These are phyloP conservation scores for Pyrgus malvae DNA, from an alignment of 2,888 invertebrate genomes.

Conservation along the genomic window DNA sequence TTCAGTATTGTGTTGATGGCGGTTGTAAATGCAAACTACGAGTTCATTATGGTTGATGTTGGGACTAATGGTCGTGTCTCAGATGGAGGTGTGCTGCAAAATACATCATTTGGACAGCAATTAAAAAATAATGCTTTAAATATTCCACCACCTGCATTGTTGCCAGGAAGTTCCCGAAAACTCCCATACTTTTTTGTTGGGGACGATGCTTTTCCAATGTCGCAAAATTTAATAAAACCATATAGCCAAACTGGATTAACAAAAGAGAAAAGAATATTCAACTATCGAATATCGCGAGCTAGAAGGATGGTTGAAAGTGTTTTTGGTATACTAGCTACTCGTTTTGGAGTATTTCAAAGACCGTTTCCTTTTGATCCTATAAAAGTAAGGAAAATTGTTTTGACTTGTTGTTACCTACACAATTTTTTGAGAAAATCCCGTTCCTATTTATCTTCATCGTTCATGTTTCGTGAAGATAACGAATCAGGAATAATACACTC, in stretches of 20 bases:
- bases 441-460: not conserved
- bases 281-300: too few species aligned
- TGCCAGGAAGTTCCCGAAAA: not conserved
- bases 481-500: not conserved
- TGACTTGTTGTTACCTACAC: constrained; percentile 31
- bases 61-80: constrained; percentile 25
- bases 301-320: too few species aligned
- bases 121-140: not conserved
- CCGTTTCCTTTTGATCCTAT: constrained; percentile 26
- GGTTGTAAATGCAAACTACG: constrained; percentile 22
- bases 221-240: constrained; percentile 27
- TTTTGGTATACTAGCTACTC: constrained; percentile 8
- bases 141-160: constrained; percentile 8
- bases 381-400: constrained; percentile 32
- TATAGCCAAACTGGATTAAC: constrained; percentile 6
- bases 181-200: constrained; percentile 10
- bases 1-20: constrained; percentile 30
- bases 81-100: constrained; percentile 28
- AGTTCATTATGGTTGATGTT: constrained; percentile 29
- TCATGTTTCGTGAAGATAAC: not conserved
- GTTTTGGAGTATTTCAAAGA: constrained; percentile 3
- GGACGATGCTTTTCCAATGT: constrained; percentile 14
- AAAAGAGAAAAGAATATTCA: not conserved
- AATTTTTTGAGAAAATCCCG: constrained; percentile 16
- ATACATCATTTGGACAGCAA: constrained; percentile 13